Base-by-base conservation (phyloP, 2,888 invertebrate species). In the Fissipunctia ypsillon region DNA sequence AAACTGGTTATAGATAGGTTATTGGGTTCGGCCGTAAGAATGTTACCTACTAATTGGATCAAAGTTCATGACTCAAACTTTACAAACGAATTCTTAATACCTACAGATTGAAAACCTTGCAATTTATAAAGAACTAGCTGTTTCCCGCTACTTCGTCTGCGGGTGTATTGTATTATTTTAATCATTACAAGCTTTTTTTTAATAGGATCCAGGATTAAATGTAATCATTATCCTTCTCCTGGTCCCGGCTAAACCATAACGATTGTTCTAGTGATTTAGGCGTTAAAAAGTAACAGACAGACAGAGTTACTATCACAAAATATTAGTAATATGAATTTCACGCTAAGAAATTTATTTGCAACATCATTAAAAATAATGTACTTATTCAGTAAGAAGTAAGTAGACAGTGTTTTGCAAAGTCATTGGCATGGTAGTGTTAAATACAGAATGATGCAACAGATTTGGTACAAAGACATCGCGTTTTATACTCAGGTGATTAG, bases 331-430 rank as follows among this genome's bases (percentile, higher is more conserved):
- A 28, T 28, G 4, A 3, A 73, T 48, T 57, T 19, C 2, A n/a
- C 14, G 12, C 1, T 31, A 4, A 22, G 65, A 66, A 73, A 59
- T 60, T n/a, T 59, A 66, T 73, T 45, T 67, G 67, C 67, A 43
- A 54, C 14, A 54, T 74, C 74, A 74, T 75, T 68, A 67, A 59
- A 60, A 68, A 45, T 74, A 74, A 75, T 74, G 45, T 67, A 35
- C 35, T 35, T 35, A 59, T 50, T 52, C 35, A 66, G 50, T n/a
- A n/a, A 66, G 12, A 73, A 60, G 35, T 60, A 66, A 65, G 59
- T 35, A 59, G 16, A 35, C 16, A 19, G 1, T 4, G 1, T 28
- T 74, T 43, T 7, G 74, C 66, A 0, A 14, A 59, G 57, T 73
- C 74, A 74, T 64, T 50, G 70, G 41, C 4, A 19, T 61, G 38